phyloP scores from a whole-genome alignment of 2,797 vertebrate species.

The Bryconaethiops microstoma region DNA sequence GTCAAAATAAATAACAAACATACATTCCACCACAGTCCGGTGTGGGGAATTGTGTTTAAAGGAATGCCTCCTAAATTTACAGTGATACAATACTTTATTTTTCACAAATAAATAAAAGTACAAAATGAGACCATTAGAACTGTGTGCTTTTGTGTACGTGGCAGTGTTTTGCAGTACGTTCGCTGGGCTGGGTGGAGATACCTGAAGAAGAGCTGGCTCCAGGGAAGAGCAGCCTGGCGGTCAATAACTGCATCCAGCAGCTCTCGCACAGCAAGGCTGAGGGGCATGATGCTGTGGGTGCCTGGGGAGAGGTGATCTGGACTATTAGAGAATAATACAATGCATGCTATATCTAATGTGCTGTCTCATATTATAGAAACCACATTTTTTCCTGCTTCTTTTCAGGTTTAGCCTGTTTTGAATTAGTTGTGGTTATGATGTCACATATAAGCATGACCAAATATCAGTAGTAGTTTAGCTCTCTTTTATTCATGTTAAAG shows the following conservation, averaged over 20 bases:
- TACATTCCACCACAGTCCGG: background rate
- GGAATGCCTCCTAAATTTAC: no score
- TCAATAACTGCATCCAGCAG: conserved; percentile 97
- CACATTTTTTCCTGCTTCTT: no score
- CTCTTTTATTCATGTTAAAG: background rate
- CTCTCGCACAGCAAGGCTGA: conserved; percentile 83
- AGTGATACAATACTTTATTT: background rate
- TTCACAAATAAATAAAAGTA: background rate
- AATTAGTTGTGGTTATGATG: background rate
- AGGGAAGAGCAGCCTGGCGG: conserved; percentile 91
- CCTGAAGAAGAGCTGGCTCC: conserved; percentile 93
- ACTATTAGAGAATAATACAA: background rate
- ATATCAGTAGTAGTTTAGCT: no score
- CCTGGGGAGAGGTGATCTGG: conserved; percentile 84
- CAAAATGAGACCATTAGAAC: background rate
- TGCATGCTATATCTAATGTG: background rate
- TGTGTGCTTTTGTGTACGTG: conserved; percentile 28
- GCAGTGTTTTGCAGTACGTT: conserved; percentile 92
- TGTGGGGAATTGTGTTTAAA: no score
- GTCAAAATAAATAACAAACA: conserved; percentile 9
- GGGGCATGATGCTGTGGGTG: conserved; percentile 75
- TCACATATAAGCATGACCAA: no score
- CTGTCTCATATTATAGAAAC: no score
- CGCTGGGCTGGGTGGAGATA: conserved; percentile 94
- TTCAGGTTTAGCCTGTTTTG: background rate